Evolutionary conservation across 2,888 invertebrate genomes (phyloP).

Genomic region (Lucinisca nassula): DNA sequence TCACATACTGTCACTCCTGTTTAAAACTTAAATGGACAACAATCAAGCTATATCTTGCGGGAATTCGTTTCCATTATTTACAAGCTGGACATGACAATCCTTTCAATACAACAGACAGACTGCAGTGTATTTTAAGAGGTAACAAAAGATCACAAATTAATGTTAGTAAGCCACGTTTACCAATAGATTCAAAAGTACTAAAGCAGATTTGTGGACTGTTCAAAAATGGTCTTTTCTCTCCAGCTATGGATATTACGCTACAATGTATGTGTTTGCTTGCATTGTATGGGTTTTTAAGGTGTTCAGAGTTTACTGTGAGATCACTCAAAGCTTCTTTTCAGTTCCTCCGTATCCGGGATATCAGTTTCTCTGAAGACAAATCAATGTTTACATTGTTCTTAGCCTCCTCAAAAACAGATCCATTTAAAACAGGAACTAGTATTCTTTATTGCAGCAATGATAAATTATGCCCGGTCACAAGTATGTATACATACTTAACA

Average conservation of each 20-base stretch:
- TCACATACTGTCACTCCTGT: neutral
- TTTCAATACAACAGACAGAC: neutral
- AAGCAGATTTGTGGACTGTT: neutral
- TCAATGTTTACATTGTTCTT: neutral
- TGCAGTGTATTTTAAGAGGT: constrained; percentile 19
- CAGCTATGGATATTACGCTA: neutral
- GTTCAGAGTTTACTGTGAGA: constrained; percentile 24
- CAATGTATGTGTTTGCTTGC: constrained; percentile 4
- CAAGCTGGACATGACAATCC: neutral
- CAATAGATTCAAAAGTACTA: neutral
- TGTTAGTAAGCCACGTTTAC: neutral
- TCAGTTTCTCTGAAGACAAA: neutral
- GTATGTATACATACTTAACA: neutral
- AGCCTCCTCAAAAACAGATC: constrained; percentile 21
- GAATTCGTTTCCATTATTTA: constrained; percentile 11
- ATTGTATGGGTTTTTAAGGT: constrained; percentile 20
- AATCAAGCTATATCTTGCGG: constrained; percentile 26
- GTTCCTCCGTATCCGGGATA: neutral
- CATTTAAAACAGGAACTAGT: neutral
- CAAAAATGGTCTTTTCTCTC: neutral
- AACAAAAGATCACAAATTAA: neutral
- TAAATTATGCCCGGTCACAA: neutral
- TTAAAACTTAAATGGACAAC: constrained; percentile 17
- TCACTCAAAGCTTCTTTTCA: neutral
- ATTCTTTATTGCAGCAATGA: neutral